A percentile compares a stretch with the other conserved stretches of the same genome.
phyloP scores from a whole-genome alignment of 2,888 invertebrate genomes.

The Platycheirus albimanus region DNA sequence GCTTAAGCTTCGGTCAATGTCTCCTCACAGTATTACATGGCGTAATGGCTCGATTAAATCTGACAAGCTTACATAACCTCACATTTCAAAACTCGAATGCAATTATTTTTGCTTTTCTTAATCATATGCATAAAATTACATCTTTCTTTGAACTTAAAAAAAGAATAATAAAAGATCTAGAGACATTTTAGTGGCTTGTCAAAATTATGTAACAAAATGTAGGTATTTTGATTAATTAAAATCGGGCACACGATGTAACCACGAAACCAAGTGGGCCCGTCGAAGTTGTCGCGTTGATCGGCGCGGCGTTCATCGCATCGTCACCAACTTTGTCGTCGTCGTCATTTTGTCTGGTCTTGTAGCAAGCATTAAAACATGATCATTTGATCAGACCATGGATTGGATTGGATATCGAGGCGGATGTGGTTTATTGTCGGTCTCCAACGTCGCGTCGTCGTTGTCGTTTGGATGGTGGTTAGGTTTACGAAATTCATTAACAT shows the following conservation, averaged over 20 bases:
- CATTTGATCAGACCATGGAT: constrained; percentile 30
- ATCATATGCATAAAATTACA: too few species aligned
- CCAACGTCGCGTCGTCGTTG: neutral
- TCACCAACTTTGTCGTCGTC: too few species aligned
- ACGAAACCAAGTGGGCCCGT: constrained; percentile 8
- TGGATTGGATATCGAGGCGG: constrained; percentile 38
- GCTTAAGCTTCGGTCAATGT: neutral
- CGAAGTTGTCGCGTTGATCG: constrained; percentile 4
- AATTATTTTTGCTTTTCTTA: too few species aligned
- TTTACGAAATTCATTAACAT: constrained; percentile 44
- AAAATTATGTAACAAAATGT: constrained; percentile 17
- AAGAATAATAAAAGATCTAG: too few species aligned
- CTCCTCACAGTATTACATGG: neutral
- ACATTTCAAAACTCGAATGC: neutral
- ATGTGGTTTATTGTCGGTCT: constrained; percentile 41
- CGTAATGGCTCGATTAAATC: neutral
- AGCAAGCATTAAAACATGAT: constrained; percentile 1
- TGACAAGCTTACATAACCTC: neutral
- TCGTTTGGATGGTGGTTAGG: constrained; percentile 2
- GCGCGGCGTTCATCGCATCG: neutral
- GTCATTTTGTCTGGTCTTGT: constrained; percentile 22
- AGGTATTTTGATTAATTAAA: constrained; percentile 57
- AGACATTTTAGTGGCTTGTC: neutral
- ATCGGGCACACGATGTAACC: constrained; percentile 35
- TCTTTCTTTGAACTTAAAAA: too few species aligned